Evolutionary conservation across 1,140 invertebrate species (phyloP).

Genomic region (Dendrolimus kikuchii): DNA sequence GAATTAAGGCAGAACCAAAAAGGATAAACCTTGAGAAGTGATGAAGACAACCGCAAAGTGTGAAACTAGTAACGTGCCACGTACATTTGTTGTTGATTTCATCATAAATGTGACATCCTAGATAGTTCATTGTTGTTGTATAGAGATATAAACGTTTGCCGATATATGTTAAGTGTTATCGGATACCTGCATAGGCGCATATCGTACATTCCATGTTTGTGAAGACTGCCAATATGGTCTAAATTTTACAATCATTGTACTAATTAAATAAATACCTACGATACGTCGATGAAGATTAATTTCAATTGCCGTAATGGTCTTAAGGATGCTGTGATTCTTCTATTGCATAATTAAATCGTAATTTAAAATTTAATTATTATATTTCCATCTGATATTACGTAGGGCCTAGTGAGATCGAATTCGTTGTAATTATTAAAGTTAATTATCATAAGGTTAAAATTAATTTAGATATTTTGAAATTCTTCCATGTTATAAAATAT

Average conservation of each 20-base stretch:
- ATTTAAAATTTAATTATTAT: constrained; percentile 48
- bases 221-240: constrained; percentile 72
- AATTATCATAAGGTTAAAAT: constrained; percentile 43
- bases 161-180: constrained; percentile 66
- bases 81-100: constrained; percentile 35
- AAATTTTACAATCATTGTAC: constrained; percentile 68
- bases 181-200: constrained; percentile 70
- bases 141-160: constrained; percentile 58
- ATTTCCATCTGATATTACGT: constrained; percentile 62
- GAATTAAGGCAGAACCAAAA: too few species aligned
- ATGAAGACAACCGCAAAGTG: too few species aligned
- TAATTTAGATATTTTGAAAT: constrained; percentile 61
- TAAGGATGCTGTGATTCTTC: constrained; percentile 71
- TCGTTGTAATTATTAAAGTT: constrained; percentile 59
- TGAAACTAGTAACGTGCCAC: too few species aligned
- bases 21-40: too few species aligned
- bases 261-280: constrained; percentile 50
- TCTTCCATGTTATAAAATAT: constrained; percentile 52
- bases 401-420: constrained; percentile 65
- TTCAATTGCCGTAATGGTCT: constrained; percentile 67
- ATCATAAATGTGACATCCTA: constrained; percentile 42
- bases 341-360: constrained; percentile 67
- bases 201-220: constrained; percentile 72
- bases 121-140: constrained; percentile 66
- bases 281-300: constrained; percentile 65